These are phyloP conservation scores for Platycheirus albimanus DNA, from an alignment of 2,888 invertebrate species.

Conservation along the genomic window DNA sequence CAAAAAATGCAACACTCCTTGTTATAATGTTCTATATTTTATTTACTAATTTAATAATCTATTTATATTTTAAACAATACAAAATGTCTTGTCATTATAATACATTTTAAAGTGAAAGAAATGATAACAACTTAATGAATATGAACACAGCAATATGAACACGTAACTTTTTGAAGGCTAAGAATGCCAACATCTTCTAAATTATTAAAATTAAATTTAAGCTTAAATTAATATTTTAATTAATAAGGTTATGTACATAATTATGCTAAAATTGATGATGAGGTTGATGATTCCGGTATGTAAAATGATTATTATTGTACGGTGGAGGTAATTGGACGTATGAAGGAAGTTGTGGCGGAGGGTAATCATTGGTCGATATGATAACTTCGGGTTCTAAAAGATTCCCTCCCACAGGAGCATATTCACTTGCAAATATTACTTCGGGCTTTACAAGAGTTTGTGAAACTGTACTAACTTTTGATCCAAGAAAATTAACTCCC, in stretches of 20 bases:
- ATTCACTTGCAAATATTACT: constrained; percentile 20
- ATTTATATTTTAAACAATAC: too few relatives aligned
- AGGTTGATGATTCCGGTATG: constrained; percentile 12
- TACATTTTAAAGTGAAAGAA: constrained; percentile 11
- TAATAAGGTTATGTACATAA: too few relatives aligned
- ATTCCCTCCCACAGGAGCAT: constrained; percentile 75
- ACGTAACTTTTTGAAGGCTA: neutral
- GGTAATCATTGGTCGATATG: constrained; percentile 37
- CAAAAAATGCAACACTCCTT: too few relatives aligned
- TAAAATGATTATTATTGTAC: constrained; percentile 32
- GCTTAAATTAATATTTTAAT: too few relatives aligned
- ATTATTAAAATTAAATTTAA: too few relatives aligned
- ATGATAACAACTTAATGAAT: constrained; percentile 53
- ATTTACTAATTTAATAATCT: too few relatives aligned
- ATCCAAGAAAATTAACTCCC: too few relatives aligned
- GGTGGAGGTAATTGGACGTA: constrained; percentile 45
- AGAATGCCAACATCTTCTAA: constrained; percentile 24
- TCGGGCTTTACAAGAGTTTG: constrained; percentile 78
- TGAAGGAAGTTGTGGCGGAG: constrained; percentile 70
- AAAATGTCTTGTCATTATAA: neutral
- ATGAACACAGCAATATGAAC: constrained; percentile 67
- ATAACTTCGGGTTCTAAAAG: constrained; percentile 76
- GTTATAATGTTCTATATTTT: too few relatives aligned
- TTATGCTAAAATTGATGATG: constrained; percentile 20
- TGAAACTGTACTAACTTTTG: constrained; percentile 57